phyloP scores from a whole-genome alignment of 1,140 invertebrate species.

The Brachionus sp. region DNA sequence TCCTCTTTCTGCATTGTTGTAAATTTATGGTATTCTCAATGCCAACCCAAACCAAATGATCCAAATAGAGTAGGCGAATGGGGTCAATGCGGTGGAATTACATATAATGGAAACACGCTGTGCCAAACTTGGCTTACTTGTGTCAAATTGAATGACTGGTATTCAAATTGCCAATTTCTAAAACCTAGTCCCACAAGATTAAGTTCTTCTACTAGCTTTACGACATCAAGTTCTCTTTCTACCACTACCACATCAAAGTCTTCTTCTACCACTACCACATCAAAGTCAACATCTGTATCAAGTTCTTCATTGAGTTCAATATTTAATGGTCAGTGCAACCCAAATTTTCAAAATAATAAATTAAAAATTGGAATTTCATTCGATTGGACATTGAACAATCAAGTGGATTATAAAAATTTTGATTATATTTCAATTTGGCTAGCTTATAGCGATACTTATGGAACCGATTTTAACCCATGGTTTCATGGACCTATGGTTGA shows the following conservation, averaged over 20 bases:
- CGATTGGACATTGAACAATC: neutral
- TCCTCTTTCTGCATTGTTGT: neutral
- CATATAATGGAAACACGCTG: neutral
- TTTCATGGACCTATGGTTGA: slow-evolving; percentile 28
- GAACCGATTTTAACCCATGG: slow-evolving; percentile 3
- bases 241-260: neutral
- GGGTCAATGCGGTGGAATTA: neutral
- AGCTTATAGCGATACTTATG: neutral
- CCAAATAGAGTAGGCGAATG: neutral
- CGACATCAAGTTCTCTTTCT: neutral
- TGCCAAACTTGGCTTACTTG: neutral
- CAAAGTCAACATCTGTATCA: neutral
- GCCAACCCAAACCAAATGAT: neutral
- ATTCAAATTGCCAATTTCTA: neutral
- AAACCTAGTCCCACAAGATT: neutral
- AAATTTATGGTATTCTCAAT: neutral
- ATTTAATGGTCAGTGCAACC: neutral
- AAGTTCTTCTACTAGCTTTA: neutral
- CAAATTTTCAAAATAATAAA: neutral
- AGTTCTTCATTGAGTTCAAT: neutral
- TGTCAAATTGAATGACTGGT: neutral
- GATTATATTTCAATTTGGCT: slow-evolving; percentile 36
- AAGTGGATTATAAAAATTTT: neutral
- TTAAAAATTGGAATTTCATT: slow-evolving; percentile 15
- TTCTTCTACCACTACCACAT: neutral